These are phyloP conservation scores for Telenomus remus DNA, from an alignment of 1,140 invertebrate species.

Conservation along the genomic window DNA sequence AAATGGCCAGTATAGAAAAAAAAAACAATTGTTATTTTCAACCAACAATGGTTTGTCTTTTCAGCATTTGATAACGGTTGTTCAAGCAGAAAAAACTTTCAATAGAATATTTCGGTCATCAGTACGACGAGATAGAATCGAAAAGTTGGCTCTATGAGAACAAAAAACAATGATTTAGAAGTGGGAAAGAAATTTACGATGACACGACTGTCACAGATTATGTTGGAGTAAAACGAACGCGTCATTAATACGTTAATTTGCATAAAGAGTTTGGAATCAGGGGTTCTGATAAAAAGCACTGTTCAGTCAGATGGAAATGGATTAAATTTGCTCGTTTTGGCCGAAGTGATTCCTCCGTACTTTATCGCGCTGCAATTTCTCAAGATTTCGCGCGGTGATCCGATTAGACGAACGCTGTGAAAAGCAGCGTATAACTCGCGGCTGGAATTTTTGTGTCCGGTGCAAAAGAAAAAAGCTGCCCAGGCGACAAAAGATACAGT, in stretches of 20 bases:
- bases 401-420: conserved; percentile 40
- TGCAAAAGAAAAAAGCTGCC: conserved; percentile 4
- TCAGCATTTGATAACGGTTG: no score
- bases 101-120: no score
- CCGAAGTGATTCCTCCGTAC: conserved; percentile 12
- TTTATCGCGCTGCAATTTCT: conserved; percentile 48
- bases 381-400: conserved; percentile 48
- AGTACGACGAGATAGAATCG: no score
- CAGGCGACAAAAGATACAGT: conserved; percentile 7
- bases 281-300: conserved; percentile 17
- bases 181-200: conserved; percentile 16
- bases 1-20: no score
- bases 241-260: conserved; percentile 45
- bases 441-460: conserved; percentile 10
- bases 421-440: conserved; percentile 21
- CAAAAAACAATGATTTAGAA: background rate
- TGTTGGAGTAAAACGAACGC: conserved; percentile 11
- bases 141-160: background rate
- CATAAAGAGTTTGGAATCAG: conserved; percentile 29
- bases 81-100: no score
- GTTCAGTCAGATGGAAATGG: conserved; percentile 36
- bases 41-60: no score
- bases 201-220: conserved; percentile 27
- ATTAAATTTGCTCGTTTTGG: conserved; percentile 43
- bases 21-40: no score